Evolutionary conservation across 2,113 vertebrate species (phyloP).

Genomic region (Melanostigma gelatinosum): DNA sequence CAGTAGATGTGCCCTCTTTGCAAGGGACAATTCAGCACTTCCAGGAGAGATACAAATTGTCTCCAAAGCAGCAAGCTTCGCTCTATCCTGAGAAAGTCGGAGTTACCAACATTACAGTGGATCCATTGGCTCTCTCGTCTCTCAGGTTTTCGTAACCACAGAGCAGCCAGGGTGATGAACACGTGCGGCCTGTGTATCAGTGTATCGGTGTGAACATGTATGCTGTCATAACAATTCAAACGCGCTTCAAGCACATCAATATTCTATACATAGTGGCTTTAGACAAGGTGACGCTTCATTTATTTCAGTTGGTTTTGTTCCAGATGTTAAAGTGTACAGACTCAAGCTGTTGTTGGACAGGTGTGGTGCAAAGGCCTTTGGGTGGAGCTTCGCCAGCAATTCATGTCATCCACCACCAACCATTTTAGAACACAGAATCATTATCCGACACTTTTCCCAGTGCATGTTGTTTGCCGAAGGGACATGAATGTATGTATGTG

Average conservation of each 20-base stretch:
- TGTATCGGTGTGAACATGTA: no score
- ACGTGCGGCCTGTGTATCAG: background rate
- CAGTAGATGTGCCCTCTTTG: conserved; percentile 24
- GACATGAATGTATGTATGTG: background rate
- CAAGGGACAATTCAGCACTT: conserved; percentile 11
- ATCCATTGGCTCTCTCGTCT: background rate
- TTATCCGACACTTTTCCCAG: background rate
- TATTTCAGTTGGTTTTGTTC: background rate
- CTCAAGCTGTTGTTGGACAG: background rate
- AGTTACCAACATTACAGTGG: background rate
- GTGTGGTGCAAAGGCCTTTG: background rate
- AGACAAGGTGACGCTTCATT: background rate
- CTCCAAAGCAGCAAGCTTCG: background rate
- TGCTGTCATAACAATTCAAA: background rate
- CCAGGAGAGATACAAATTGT: background rate
- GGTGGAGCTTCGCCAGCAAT: background rate
- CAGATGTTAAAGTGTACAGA: background rate
- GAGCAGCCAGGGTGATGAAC: background rate
- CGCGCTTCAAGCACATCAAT: background rate
- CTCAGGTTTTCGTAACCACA: background rate
- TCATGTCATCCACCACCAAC: background rate
- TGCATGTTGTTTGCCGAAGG: conserved; percentile 15
- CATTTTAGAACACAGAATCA: background rate
- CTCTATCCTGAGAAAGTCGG: background rate
- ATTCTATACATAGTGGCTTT: background rate